Evolutionary conservation across 30 jellyfish, hydroid and myxozoan genomes (phyloP).

Genomic region (Pseudorhiza aurosa): DNA sequence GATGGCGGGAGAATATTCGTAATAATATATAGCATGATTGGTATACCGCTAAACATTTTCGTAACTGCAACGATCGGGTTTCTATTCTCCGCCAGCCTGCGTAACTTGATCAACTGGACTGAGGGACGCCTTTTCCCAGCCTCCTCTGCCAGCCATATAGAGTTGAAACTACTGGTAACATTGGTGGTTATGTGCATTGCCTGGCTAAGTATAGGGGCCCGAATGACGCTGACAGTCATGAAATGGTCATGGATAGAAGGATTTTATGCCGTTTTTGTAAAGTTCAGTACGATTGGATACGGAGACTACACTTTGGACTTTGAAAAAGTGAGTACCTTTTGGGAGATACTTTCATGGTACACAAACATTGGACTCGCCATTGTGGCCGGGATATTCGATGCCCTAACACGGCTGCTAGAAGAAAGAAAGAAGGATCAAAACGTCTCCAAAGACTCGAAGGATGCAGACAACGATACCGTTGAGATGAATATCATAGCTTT

Average conservation of each 20-base stretch:
- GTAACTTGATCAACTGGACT: background rate
- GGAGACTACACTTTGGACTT: conserved; percentile 41
- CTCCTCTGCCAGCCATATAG: conserved; percentile 1
- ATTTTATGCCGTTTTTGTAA: conserved; percentile 22
- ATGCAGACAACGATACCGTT: background rate
- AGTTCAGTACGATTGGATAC: conserved; percentile 53
- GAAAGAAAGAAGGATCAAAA: background rate
- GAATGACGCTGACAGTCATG: background rate
- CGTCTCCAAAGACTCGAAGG: background rate
- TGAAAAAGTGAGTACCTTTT: background rate
- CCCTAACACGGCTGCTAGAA: background rate
- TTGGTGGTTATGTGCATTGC: background rate
- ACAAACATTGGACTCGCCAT: conserved; percentile 48
- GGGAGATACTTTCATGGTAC: conserved; percentile 41
- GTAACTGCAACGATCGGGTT: conserved; percentile 42
- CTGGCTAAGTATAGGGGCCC: conserved; percentile 36
- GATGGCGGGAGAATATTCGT: conserved; percentile 47
- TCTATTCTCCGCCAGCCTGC: conserved; percentile 23
- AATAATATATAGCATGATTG: conserved; percentile 20
- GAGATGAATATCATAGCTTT: background rate
- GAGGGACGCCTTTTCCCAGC: conserved; percentile 1
- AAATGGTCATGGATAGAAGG: conserved; percentile 55
- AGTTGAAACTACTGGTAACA: conserved; percentile 11
- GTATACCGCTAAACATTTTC: conserved; percentile 39
- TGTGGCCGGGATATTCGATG: conserved; percentile 45